These are phyloP conservation scores for Caerostris darwini DNA, from an alignment of 1,140 invertebrate species.

Conservation along the genomic window DNA sequence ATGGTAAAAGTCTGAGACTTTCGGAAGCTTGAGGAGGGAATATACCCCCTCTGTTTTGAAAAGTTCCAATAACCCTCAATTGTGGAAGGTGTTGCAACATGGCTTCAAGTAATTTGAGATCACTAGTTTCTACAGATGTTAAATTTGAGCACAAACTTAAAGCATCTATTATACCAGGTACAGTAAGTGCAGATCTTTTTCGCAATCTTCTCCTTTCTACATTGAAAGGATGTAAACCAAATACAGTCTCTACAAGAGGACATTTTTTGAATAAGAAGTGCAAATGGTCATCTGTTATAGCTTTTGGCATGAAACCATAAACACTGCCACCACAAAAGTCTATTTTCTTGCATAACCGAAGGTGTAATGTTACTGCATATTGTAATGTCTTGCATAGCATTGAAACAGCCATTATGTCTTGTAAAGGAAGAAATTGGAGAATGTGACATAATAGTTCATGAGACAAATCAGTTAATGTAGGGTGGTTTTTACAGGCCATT, in stretches of 20 bases:
- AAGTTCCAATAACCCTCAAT: slow-evolving; percentile 80
- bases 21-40: slow-evolving; percentile 79
- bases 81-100: slow-evolving; percentile 80
- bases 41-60: slow-evolving; percentile 80
- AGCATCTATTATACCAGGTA: slow-evolving; percentile 80
- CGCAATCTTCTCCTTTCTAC: slow-evolving; percentile 79
- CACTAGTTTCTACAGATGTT: slow-evolving; percentile 80
- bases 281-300: slow-evolving; percentile 79
- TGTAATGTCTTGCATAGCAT: slow-evolving; percentile 63
- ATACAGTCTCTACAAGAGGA: slow-evolving; percentile 79
- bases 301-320: slow-evolving; percentile 79
- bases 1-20: slow-evolving; percentile 78
- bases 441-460: slow-evolving; percentile 74
- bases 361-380: slow-evolving; percentile 59
- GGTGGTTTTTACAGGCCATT: neutral
- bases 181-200: slow-evolving; percentile 78
- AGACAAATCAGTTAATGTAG: slow-evolving; percentile 58
- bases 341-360: slow-evolving; percentile 63
- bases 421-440: slow-evolving; percentile 67
- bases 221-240: slow-evolving; percentile 80
- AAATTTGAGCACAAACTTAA: slow-evolving; percentile 79
- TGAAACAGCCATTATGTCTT: slow-evolving; percentile 59
- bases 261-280: slow-evolving; percentile 79
- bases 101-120: slow-evolving; percentile 80
- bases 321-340: slow-evolving; percentile 62